These are phyloP conservation scores for Heliconius hermathena DNA, from an alignment of 1,140 invertebrate species.

Conservation along the genomic window DNA sequence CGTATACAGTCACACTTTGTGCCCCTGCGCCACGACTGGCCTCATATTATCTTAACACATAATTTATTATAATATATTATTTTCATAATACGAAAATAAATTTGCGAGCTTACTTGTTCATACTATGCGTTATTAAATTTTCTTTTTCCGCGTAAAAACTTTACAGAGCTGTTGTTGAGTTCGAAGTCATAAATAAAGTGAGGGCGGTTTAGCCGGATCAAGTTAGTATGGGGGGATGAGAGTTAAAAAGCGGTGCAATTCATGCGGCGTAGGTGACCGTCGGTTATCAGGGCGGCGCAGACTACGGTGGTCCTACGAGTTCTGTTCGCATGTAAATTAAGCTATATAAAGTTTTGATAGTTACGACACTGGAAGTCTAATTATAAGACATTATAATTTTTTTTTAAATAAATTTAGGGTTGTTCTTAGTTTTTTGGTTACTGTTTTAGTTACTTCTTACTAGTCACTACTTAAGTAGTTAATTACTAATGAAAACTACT, in stretches of 20 bases:
- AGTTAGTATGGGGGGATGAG: conserved; percentile 70
- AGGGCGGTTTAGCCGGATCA: conserved; percentile 67
- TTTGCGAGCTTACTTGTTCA: conserved; percentile 32
- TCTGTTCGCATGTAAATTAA: conserved; percentile 15
- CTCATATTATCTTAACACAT: background rate
- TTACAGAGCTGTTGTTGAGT: conserved; percentile 48
- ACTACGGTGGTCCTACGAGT: conserved; percentile 29
- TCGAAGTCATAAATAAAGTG: conserved; percentile 72
- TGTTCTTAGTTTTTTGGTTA: background rate
- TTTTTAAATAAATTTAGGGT: too few relatives aligned
- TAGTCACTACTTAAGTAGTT: too few relatives aligned
- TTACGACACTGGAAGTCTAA: background rate
- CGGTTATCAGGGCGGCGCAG: conserved; percentile 64
- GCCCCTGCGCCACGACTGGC: too few relatives aligned
- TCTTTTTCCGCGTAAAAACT: conserved; percentile 36
- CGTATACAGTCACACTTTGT: too few relatives aligned
- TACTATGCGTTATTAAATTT: conserved; percentile 38
- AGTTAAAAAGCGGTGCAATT: conserved; percentile 79
- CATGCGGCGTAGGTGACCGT: conserved; percentile 79
- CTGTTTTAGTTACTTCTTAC: background rate
- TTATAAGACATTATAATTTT: background rate
- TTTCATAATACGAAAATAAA: conserved; percentile 34
- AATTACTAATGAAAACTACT: too few relatives aligned
- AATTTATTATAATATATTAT: background rate
- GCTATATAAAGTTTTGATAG: background rate